These are phyloP conservation scores for Mesochorus sp. DNA, from an alignment of 2,888 invertebrate genomes.

Conservation along the genomic window DNA sequence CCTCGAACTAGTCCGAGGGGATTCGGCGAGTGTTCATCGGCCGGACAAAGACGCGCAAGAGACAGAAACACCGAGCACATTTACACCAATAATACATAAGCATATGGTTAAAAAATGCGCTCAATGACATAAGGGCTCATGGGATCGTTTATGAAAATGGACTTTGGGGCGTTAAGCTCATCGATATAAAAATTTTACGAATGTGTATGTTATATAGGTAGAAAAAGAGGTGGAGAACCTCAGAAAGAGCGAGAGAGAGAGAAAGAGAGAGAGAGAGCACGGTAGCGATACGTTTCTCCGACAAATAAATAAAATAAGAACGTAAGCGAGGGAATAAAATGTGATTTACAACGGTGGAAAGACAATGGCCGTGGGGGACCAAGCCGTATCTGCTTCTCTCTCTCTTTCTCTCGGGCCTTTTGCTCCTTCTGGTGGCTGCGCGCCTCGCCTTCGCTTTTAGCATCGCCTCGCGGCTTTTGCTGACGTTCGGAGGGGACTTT, in stretches of 20 bases:
- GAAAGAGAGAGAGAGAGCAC: slow-evolving; percentile 70
- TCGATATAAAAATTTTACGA: slow-evolving; percentile 56
- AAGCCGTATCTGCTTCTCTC: slow-evolving; percentile 67
- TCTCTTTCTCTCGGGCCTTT: slow-evolving; percentile 47
- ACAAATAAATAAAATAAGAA: slow-evolving; percentile 81
- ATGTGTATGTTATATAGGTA: background rate
- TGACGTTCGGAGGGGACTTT: slow-evolving; percentile 50
- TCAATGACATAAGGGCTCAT: slow-evolving; percentile 25
- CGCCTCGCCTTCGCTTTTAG: slow-evolving; percentile 59
- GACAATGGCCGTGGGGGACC: slow-evolving; percentile 80
- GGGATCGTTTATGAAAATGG: background rate
- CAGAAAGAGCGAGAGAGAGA: slow-evolving; percentile 18
- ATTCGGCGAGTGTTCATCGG: slow-evolving; percentile 24
- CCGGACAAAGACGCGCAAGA: slow-evolving; percentile 12
- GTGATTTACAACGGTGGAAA: slow-evolving; percentile 82
- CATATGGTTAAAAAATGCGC: background rate
- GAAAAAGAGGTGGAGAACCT: background rate
- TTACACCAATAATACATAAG: background rate
- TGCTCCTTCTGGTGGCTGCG: slow-evolving; percentile 39
- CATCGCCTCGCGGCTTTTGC: slow-evolving; percentile 54
- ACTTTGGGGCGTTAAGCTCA: slow-evolving; percentile 55
- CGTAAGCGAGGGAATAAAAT: slow-evolving; percentile 82
- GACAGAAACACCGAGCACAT: slow-evolving; percentile 3
- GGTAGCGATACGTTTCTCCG: slow-evolving; percentile 81
- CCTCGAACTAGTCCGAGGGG: slow-evolving; percentile 1